Conservation (phyloP, 2,113 vertebrate species). For the Aramus guarauna region DNA sequence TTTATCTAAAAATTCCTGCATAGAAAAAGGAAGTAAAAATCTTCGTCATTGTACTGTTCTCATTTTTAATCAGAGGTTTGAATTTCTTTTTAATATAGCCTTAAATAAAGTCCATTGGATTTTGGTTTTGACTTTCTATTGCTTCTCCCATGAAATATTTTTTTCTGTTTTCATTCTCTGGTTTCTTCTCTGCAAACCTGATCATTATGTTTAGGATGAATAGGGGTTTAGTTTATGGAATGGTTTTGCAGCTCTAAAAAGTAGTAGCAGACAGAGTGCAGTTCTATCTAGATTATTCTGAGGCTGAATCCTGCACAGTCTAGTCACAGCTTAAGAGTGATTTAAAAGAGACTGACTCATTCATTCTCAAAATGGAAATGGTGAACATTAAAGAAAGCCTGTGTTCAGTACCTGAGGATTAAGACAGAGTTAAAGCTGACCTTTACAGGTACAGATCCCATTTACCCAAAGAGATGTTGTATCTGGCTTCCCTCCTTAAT, state of each 20-base stretch:
- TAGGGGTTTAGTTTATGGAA: neutral
- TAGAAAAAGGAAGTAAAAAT: neutral
- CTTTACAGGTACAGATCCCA: neutral
- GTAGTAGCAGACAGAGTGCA: neutral
- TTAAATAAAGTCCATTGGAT: neutral
- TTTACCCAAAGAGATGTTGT: neutral
- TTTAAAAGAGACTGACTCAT: neutral
- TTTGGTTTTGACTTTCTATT: neutral
- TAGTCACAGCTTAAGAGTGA: neutral
- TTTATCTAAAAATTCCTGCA: constrained; percentile 16
- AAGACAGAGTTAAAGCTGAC: neutral
- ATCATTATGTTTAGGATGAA: neutral
- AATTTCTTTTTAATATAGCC: neutral
- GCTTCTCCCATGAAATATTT: neutral
- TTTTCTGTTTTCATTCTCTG: neutral
- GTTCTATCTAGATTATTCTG: neutral
- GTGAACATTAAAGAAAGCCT: neutral
- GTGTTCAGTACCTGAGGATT: neutral
- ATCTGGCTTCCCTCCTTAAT: neutral
- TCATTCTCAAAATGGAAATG: neutral
- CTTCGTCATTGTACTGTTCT: neutral
- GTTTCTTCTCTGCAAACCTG: neutral
- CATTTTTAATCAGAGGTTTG: neutral
- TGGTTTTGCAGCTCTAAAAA: neutral
- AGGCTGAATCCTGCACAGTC: neutral